Base-by-base conservation (phyloP, 1,140 invertebrate species). In the Melanaphis sacchari region DNA sequence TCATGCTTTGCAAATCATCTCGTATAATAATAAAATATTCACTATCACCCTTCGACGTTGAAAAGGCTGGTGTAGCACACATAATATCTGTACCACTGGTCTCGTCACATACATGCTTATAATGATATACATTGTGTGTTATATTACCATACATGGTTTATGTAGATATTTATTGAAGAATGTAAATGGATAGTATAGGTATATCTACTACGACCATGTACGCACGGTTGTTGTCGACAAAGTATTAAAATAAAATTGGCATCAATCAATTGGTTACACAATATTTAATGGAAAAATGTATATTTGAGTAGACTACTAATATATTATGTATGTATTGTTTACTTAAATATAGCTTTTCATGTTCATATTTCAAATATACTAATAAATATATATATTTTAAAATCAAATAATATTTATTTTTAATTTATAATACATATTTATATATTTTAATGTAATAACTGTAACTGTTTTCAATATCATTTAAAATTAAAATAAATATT, bases 151-250 rank as follows among this genome's bases (percentile, higher is more conserved):
- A 66, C 59, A 76, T 76, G 59, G 59, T 24, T 76, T 76, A 76
- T 76, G 59, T 76, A 36, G 59, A 76, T 76, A 76, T 76, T 76
- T 76, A n/a, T 76, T 76, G n/a, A 36, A n/a, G 59, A 76, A 76
- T 76, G 59, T 76, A 76, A 76, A 76, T 15, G 31, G 31, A 36
- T 11, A 15, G 9, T n/a, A 3, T 11, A 15, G 24, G 11, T n/a
- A 66, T 31, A 59, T 8, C 26, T 66, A 66, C 11, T 66, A 11
- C 59, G 3, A 66, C 0, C 31, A 66, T n/a, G 59, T 26, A 54
- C 24, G 26, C 1, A 26, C 24, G 54, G 31, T 31, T 31, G 31
- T n/a, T 66, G 59, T 66, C 31, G 59, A n/a, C 59, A n/a, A 76
- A 76, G 59, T 76, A 18, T n/a, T n/a, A 76, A 76, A 76, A 76